Conservation (phyloP, 2,888 invertebrate species). For the Diloba caeruleocephala region DNA sequence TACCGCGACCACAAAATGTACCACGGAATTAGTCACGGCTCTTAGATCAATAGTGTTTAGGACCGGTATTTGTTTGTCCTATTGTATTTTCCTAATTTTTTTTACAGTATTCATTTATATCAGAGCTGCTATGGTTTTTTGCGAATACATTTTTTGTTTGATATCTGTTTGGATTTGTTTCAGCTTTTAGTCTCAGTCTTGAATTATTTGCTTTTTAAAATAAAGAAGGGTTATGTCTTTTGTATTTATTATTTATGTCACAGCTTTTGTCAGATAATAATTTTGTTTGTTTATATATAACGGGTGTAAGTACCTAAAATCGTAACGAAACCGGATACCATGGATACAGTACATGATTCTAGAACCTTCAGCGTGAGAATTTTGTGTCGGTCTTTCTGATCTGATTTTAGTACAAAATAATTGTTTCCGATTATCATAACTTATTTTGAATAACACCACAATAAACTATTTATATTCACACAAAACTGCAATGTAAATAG, state of each 20-base stretch:
- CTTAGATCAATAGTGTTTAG: constrained; percentile 57
- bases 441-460: too few relatives aligned
- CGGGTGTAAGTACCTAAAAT: too few relatives aligned
- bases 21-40: constrained; percentile 75
- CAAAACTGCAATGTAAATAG: too few relatives aligned
- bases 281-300: too few relatives aligned
- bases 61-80: constrained; percentile 24
- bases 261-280: too few relatives aligned
- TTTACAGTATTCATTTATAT: constrained; percentile 67
- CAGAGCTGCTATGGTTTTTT: constrained; percentile 68
- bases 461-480: too few relatives aligned
- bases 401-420: too few relatives aligned
- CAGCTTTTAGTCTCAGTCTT: constrained; percentile 31
- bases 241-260: background rate
- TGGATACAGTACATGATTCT: too few relatives aligned
- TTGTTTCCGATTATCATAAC: too few relatives aligned
- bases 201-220: constrained; percentile 8
- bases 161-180: constrained; percentile 50
- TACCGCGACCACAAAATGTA: constrained; percentile 72
- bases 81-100: constrained; percentile 23
- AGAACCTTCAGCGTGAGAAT: too few relatives aligned
- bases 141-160: constrained; percentile 63
- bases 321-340: too few relatives aligned
- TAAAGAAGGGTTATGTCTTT: constrained; percentile 1
- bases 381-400: too few relatives aligned